Conservation (phyloP, 2,113 vertebrate genomes). For the Hippocampus zosterae region DNA sequence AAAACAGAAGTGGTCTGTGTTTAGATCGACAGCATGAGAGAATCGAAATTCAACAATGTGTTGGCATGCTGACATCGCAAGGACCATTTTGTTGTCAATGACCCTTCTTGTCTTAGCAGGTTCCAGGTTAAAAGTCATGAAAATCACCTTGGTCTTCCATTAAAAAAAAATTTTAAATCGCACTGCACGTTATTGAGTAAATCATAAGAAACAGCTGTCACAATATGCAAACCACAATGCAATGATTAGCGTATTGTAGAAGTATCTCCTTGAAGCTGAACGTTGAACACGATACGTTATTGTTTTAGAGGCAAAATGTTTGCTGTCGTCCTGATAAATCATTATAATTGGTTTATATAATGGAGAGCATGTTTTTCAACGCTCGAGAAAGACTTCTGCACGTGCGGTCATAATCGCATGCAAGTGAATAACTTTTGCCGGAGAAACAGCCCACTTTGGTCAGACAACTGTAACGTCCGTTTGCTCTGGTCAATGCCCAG, state of each 20-base stretch:
- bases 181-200: not conserved
- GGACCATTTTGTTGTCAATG: too few relatives aligned
- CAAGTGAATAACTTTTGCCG: not conserved
- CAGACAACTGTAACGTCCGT: too few relatives aligned
- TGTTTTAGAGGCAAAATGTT: not conserved
- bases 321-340: not conserved
- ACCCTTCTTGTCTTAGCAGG: not conserved
- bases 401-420: not conserved
- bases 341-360: not conserved
- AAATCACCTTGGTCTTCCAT: not conserved
- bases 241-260: not conserved
- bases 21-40: not conserved
- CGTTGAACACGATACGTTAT: not conserved
- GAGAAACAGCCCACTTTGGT: too few relatives aligned
- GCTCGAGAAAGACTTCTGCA: not conserved
- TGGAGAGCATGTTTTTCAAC: not conserved
- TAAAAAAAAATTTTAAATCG: not conserved
- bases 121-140: not conserved
- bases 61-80: too few relatives aligned
- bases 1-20: not conserved
- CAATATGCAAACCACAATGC: not conserved
- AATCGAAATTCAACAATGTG: too few relatives aligned
- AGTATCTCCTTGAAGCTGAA: not conserved
- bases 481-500: too few relatives aligned
- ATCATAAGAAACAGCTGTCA: constrained; percentile 2